Evolutionary conservation across 2,888 invertebrate species (phyloP).

Genomic region (Archips xylosteana): DNA sequence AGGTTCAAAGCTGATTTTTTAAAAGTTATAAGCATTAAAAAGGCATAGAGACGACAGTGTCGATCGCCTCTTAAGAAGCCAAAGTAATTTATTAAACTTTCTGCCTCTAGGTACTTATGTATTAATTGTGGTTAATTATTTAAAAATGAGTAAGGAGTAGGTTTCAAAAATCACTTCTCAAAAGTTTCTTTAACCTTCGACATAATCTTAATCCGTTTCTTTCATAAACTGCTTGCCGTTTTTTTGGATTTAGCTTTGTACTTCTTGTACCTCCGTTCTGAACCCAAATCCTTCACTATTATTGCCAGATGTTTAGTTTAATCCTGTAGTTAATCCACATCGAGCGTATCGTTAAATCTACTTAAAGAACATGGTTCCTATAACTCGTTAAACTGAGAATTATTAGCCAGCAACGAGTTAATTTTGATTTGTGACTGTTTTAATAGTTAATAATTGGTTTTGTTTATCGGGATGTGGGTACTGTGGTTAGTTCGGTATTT

Average conservation of each 20-base stretch:
- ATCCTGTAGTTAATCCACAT: conserved; percentile 11
- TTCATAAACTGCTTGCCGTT: background rate
- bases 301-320: conserved; percentile 14
- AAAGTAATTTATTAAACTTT: no score
- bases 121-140: background rate
- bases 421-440: conserved; percentile 56
- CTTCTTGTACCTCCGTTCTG: background rate
- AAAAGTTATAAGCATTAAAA: no score
- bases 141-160: background rate
- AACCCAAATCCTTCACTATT: conserved; percentile 2
- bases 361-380: conserved; percentile 14
- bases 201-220: background rate
- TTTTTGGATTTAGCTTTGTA: background rate
- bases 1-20: no score
- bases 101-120: background rate
- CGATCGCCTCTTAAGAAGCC: no score
- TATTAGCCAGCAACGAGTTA: conserved; percentile 46
- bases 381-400: conserved; percentile 15
- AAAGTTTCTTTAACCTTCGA: background rate
- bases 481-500: conserved; percentile 15
- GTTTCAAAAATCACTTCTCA: background rate
- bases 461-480: conserved; percentile 27
- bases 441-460: conserved; percentile 47
- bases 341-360: conserved; percentile 10
- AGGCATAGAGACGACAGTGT: no score